Evolutionary conservation across 2,797 vertebrate genomes (phyloP).

Genomic region (Heterohyrax brucei): DNA sequence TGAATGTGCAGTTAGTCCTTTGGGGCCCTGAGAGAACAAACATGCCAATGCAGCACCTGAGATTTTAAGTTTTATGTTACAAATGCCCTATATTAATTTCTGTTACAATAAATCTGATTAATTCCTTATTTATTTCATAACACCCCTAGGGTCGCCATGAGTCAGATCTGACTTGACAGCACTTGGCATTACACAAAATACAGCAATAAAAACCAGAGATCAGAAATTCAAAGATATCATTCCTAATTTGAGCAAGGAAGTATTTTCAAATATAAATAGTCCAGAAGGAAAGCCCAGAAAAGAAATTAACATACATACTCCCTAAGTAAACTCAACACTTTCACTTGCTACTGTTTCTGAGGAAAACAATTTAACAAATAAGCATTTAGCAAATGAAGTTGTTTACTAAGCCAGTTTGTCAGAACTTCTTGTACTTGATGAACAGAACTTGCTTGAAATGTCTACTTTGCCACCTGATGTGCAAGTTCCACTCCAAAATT

Average conservation of each 20-base stretch:
- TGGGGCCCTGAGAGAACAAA: not conserved
- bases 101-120: constrained; percentile 44
- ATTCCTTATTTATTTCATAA: constrained; percentile 50
- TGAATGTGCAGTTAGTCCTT: not conserved
- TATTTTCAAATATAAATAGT: constrained; percentile 15
- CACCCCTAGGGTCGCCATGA: not conserved
- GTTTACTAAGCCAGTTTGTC: constrained; percentile 15
- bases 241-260: not conserved
- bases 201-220: not conserved
- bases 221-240: not conserved
- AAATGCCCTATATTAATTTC: not conserved
- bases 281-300: not conserved
- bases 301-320: not conserved
- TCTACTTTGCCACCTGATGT: not conserved
- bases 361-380: constrained; percentile 58
- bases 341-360: constrained; percentile 24
- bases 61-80: not conserved
- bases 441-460: constrained; percentile 11
- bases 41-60: not conserved
- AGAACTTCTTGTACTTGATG: constrained; percentile 32
- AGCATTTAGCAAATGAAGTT: constrained; percentile 62
- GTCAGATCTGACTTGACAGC: too few relatives aligned
- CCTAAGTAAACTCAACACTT: not conserved
- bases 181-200: constrained; percentile 40
- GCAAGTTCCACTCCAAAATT: not conserved